Evolutionary conservation across 2,113 vertebrate genomes (phyloP).

Genomic region (Numida meleagris): DNA sequence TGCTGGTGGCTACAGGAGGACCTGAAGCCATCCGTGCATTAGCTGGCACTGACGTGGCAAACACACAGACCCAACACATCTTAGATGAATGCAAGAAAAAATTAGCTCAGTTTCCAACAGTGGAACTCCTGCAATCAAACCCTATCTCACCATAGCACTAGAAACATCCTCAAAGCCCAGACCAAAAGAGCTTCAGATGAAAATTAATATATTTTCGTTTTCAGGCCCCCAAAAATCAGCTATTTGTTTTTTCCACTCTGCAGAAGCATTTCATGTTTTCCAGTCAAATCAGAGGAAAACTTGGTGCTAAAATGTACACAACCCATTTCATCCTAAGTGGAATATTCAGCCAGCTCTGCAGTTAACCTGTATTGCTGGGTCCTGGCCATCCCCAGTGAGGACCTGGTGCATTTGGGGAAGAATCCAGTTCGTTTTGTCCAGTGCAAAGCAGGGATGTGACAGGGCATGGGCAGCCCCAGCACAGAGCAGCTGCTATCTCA

Average conservation of each 20-base stretch:
- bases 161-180: not conserved
- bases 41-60: not conserved
- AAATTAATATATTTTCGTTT: not conserved
- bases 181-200: not conserved
- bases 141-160: not conserved
- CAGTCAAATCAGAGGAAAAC: not conserved
- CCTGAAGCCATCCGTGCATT: not conserved
- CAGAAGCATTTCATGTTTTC: not conserved
- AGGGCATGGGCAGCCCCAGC: not conserved
- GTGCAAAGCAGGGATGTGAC: not conserved
- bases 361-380: not conserved
- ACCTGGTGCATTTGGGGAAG: not conserved
- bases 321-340: not conserved
- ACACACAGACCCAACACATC: not conserved
- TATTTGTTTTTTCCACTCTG: not conserved
- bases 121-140: not conserved
- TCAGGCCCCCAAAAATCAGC: not conserved
- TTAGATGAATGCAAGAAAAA: not conserved
- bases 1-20: not conserved
- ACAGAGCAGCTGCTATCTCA: not conserved
- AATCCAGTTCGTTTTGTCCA: not conserved
- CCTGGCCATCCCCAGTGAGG: not conserved
- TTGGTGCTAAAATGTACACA: not conserved
- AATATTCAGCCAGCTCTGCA: not conserved
- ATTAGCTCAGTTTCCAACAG: not conserved